Percentiles rank a stretch among this genome's conserved stretches.
Evolutionary conservation across 2,888 invertebrate genomes (phyloP).

Genomic region (Limnephilus auricula): DNA sequence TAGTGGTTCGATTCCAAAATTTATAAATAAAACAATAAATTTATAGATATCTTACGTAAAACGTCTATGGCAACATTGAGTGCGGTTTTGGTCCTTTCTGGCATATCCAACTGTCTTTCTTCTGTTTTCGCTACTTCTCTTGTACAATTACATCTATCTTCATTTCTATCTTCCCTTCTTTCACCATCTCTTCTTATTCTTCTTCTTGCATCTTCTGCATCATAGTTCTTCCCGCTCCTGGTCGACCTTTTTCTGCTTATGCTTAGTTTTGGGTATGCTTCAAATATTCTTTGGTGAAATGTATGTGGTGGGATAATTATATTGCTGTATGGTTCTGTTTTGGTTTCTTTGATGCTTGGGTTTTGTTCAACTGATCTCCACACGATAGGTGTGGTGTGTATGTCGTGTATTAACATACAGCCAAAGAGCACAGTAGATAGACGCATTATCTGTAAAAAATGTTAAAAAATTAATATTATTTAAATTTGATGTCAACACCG

Average conservation of each 20-base stretch:
- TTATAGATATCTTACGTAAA: conserved; percentile 33
- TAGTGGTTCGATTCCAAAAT: too few species aligned
- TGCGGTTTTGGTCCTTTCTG: conserved; percentile 16
- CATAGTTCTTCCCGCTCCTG: background rate
- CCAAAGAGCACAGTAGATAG: background rate
- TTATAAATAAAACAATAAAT: background rate
- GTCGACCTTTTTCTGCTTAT: background rate
- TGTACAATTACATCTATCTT: conserved; percentile 20
- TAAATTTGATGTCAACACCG: background rate
- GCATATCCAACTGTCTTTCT: background rate
- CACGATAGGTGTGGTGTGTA: background rate
- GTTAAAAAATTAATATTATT: background rate
- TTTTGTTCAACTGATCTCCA: conserved; percentile 19
- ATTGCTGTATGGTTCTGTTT: background rate
- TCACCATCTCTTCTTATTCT: background rate
- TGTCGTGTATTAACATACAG: background rate
- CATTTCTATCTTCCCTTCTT: background rate
- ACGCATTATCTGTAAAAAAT: conserved; percentile 30
- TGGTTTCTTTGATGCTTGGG: background rate
- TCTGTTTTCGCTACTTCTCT: background rate
- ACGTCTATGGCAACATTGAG: conserved; percentile 31
- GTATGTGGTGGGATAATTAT: background rate
- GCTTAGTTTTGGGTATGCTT: background rate
- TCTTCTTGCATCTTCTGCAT: background rate
- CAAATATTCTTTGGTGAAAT: background rate